A percentile compares a stretch with the other conserved stretches of the same genome.
These are phyloP conservation scores for Porites australiensis DNA, from an alignment of 64 coral and sea anemone genomes.

Conservation along the genomic window DNA sequence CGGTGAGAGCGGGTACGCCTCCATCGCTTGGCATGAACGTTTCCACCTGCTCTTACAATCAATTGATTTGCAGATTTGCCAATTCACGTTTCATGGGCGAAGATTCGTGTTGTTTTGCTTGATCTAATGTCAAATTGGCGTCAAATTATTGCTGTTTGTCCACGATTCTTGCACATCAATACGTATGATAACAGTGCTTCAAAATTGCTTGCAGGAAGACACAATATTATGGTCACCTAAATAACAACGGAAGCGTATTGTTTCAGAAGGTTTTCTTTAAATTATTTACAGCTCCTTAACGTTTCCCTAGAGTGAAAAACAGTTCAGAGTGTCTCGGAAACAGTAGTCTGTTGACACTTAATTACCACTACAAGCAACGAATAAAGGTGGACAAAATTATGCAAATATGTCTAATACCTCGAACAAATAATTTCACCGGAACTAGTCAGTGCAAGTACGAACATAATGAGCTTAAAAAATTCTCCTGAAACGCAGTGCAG, in stretches of 20 bases:
- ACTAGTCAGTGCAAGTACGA: too few relatives aligned
- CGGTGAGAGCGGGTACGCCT: background rate
- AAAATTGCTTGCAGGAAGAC: background rate
- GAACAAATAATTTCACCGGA: too few relatives aligned
- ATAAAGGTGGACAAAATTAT: background rate
- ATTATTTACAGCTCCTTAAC: constrained; percentile 29
- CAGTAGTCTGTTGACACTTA: background rate
- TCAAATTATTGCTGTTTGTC: background rate
- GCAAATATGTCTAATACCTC: too few relatives aligned
- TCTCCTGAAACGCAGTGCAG: too few relatives aligned
- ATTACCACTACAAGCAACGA: constrained; percentile 10
- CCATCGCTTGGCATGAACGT: background rate
- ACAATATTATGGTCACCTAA: background rate
- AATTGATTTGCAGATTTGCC: background rate
- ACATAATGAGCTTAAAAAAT: too few relatives aligned
- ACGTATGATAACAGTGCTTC: constrained; percentile 21
- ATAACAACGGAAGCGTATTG: background rate
- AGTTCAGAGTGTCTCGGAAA: background rate
- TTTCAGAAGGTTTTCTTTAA: constrained; percentile 4
- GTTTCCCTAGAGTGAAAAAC: constrained; percentile 1
- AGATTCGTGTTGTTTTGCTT: background rate
- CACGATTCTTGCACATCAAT: background rate
- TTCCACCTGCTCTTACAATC: background rate
- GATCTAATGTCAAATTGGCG: background rate
- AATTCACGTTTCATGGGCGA: background rate